Evolutionary conservation across 35 echinoderm and acorn worm species (phyloP).

Genomic region (Antedon bifida): DNA sequence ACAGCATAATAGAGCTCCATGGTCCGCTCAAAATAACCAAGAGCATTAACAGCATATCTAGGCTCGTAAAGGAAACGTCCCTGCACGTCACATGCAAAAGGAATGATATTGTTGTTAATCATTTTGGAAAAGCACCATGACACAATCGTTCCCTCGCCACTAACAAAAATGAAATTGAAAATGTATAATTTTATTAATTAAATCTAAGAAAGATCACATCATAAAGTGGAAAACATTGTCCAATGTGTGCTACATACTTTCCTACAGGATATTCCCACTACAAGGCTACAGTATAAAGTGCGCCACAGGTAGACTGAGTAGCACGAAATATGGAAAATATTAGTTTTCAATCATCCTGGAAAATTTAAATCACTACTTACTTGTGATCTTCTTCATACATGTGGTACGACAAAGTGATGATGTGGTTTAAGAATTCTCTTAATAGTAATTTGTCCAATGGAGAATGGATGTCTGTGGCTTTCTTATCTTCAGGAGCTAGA

Average conservation of each 20-base stretch:
- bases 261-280: too few species aligned
- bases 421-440: conserved; percentile 84
- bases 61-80: conserved; percentile 74
- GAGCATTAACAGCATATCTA: conserved; percentile 50
- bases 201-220: background rate
- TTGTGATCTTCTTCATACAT: conserved; percentile 54
- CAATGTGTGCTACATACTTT: too few species aligned
- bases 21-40: conserved; percentile 79
- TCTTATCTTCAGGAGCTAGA: conserved; percentile 52
- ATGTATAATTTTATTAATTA: too few species aligned
- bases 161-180: background rate
- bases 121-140: conserved; percentile 74
- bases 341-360: too few species aligned
- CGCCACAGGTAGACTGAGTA: too few species aligned
- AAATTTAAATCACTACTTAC: conserved; percentile 30
- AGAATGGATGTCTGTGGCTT: conserved; percentile 67
- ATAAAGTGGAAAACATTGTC: too few species aligned
- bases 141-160: conserved; percentile 1
- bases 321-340: too few species aligned
- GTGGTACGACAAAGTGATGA: conserved; percentile 74
- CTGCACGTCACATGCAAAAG: conserved; percentile 59
- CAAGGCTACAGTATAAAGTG: too few species aligned
- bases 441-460: conserved; percentile 88
- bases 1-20: conserved; percentile 62
- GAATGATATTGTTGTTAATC: conserved; percentile 70